Evolutionary conservation across 2,113 vertebrate genomes (phyloP).

Genomic region (Poecilia latipinna): DNA sequence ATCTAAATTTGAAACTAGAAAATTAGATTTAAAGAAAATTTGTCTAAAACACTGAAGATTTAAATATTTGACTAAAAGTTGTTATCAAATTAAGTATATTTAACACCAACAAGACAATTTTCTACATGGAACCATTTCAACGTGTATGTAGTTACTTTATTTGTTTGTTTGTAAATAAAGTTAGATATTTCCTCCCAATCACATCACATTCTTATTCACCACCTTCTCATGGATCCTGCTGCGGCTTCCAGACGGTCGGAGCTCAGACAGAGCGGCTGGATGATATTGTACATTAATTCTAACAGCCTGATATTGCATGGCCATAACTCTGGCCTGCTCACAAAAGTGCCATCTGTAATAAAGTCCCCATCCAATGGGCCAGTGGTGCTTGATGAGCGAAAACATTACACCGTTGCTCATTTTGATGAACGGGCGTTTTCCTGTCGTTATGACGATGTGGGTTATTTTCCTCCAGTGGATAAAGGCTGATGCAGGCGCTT

Average conservation of each 20-base stretch:
- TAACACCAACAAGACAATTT: too few species aligned
- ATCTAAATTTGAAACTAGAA: background rate
- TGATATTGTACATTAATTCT: conserved; percentile 5
- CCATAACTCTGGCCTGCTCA: conserved; percentile 26
- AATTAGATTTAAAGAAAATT: background rate
- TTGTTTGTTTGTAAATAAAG: too few species aligned
- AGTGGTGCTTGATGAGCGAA: conserved; percentile 56
- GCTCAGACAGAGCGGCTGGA: too few species aligned
- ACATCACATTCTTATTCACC: background rate
- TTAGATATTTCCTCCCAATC: too few species aligned
- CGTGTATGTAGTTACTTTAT: too few species aligned
- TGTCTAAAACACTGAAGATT: too few species aligned
- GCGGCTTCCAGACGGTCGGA: background rate
- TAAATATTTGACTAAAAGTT: too few species aligned
- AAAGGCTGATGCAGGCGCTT: conserved; percentile 52
- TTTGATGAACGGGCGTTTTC: conserved; percentile 56
- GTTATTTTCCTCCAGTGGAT: conserved; percentile 54
- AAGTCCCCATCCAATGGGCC: conserved; percentile 49
- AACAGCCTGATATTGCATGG: conserved; percentile 4
- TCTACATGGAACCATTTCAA: too few species aligned
- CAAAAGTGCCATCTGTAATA: conserved; percentile 54
- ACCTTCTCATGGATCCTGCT: background rate
- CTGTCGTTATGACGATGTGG: conserved; percentile 53
- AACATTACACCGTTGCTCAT: conserved; percentile 53
- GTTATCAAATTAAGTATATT: too few species aligned